Evolutionary conservation across 2,888 invertebrate species (phyloP).

Genomic region (Cheilosia grossa): DNA sequence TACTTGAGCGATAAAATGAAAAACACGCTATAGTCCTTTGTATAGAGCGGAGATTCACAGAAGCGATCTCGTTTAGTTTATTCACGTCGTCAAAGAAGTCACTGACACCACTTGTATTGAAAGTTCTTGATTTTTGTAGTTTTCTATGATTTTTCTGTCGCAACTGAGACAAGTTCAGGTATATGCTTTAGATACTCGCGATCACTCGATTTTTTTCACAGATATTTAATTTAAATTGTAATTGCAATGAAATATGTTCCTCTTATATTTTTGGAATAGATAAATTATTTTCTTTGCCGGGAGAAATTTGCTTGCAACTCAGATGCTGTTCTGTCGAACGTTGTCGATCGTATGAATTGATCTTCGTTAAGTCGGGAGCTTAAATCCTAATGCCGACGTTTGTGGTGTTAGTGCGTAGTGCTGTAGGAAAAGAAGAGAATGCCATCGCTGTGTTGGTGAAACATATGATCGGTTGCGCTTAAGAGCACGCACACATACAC

Average conservation of each 20-base stretch:
- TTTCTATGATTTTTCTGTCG: slow-evolving; percentile 34
- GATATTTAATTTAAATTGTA: neutral
- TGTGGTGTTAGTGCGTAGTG: slow-evolving; percentile 39
- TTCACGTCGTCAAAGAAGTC: slow-evolving; percentile 77
- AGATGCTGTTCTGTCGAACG: slow-evolving; percentile 82
- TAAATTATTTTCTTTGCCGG: slow-evolving; percentile 32
- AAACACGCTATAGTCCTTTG: slow-evolving; percentile 24
- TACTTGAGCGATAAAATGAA: slow-evolving; percentile 18
- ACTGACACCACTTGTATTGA: slow-evolving; percentile 79
- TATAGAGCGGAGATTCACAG: slow-evolving; percentile 21
- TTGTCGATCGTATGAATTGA: slow-evolving; percentile 83
- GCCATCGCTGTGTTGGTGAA: slow-evolving; percentile 47
- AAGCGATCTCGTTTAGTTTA: slow-evolving; percentile 48
- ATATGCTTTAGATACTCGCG: neutral
- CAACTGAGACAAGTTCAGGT: neutral
- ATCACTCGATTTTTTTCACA: slow-evolving; percentile 34
- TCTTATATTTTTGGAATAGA: slow-evolving; percentile 1
- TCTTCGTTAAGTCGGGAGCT: slow-evolving; percentile 82
- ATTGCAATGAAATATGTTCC: neutral
- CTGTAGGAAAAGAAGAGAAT: slow-evolving; percentile 59
- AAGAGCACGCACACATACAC: slow-evolving; percentile 56
- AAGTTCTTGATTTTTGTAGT: slow-evolving; percentile 40
- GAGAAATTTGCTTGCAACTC: slow-evolving; percentile 25
- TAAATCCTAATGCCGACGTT: slow-evolving; percentile 78
- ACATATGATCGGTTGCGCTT: slow-evolving; percentile 66